Percentiles rank a stretch among this genome's conserved stretches.
phyloP scores from a whole-genome alignment of 2,888 invertebrate species.

The Drosophila merina region DNA sequence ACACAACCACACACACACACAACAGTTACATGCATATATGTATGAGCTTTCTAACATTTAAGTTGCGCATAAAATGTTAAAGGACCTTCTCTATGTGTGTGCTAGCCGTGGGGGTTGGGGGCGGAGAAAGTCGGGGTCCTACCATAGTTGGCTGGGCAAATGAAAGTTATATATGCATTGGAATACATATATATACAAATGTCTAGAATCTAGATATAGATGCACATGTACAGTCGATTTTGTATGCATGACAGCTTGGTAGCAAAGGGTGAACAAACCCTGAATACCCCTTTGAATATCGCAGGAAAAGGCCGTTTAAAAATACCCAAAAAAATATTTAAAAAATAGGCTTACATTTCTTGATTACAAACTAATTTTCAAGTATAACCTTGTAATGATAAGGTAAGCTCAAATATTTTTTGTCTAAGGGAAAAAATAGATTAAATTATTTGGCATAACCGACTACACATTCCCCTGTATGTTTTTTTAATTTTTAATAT shows the following conservation, averaged over 20 bases:
- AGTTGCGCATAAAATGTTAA: constrained; percentile 62
- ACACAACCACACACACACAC: constrained; percentile 16
- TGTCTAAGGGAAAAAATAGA: no score
- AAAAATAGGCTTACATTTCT: no score
- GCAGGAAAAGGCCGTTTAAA: neutral
- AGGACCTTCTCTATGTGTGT: constrained; percentile 36
- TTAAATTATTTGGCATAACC: no score
- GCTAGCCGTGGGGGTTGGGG: neutral
- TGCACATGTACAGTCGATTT: constrained; percentile 1
- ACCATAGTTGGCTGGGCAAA: constrained; percentile 31
- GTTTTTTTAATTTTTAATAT: no score
- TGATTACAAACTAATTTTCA: no score
- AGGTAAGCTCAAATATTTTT: no score
- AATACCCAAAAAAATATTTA: neutral
- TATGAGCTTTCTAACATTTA: constrained; percentile 28
- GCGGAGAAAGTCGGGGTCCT: neutral
- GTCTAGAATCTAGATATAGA: no score
- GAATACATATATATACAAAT: neutral
- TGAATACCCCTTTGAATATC: constrained; percentile 12
- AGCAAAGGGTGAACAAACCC: constrained; percentile 63
- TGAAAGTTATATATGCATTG: constrained; percentile 49
- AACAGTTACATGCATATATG: constrained; percentile 9
- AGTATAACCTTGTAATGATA: no score
- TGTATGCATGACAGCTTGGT: constrained; percentile 20
- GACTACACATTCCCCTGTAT: no score